phyloP scores from a whole-genome alignment of 1,140 invertebrate genomes.

The Drosophila bocki region DNA sequence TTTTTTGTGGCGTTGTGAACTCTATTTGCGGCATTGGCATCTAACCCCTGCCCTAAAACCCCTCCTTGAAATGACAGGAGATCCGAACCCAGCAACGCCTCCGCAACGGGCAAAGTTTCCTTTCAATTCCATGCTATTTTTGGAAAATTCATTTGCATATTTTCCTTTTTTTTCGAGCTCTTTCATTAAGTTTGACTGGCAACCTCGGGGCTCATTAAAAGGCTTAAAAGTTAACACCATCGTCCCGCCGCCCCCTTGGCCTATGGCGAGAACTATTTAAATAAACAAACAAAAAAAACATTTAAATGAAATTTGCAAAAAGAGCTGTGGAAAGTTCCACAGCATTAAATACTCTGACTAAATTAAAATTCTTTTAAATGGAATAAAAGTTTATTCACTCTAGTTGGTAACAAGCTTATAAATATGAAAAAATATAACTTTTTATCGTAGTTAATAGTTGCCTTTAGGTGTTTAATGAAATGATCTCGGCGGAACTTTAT shows the following conservation, averaged over 20 bases:
- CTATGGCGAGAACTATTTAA: slow-evolving; percentile 19
- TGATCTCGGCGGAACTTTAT: background rate
- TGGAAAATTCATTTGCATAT: slow-evolving; percentile 66
- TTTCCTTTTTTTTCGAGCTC: slow-evolving; percentile 15
- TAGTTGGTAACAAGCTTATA: background rate
- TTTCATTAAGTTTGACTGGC: slow-evolving; percentile 70
- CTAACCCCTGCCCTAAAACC: background rate
- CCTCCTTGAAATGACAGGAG: background rate
- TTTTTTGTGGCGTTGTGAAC: slow-evolving; percentile 27
- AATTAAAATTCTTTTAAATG: slow-evolving; percentile 28
- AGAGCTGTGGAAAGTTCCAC: slow-evolving; percentile 4
- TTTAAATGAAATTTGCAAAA: slow-evolving; percentile 21
- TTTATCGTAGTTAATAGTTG: background rate
- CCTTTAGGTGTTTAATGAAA: background rate
- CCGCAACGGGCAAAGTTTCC: slow-evolving; percentile 36
- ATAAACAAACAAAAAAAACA: slow-evolving; percentile 2
- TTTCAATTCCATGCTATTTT: slow-evolving; percentile 31
- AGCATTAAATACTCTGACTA: slow-evolving; percentile 14
- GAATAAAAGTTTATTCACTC: slow-evolving; percentile 14
- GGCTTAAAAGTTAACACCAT: slow-evolving; percentile 69
- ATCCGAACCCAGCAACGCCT: slow-evolving; percentile 33
- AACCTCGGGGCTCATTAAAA: slow-evolving; percentile 63
- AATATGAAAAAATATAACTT: background rate
- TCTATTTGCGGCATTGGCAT: slow-evolving; percentile 33
- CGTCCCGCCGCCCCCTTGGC: background rate